Conservation (phyloP, 2,113 vertebrate species). For the Hiodon alosoides region DNA sequence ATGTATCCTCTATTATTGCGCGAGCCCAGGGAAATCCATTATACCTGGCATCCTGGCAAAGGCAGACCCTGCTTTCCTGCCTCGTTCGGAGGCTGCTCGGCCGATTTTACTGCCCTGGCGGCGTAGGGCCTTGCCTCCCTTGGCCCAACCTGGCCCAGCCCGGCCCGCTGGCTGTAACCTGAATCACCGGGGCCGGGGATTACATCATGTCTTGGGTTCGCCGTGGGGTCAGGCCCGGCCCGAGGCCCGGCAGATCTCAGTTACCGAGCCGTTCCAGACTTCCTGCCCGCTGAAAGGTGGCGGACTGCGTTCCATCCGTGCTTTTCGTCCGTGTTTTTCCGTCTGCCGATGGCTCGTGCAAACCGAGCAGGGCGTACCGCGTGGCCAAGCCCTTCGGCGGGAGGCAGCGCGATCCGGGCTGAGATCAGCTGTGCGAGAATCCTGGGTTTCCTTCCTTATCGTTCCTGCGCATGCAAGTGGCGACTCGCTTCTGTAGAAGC, state of each 20-base stretch:
- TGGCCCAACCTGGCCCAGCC: not conserved
- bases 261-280: conserved; percentile 4
- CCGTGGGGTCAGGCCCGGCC: conserved; percentile 3
- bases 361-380: too few relatives aligned
- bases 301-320: not conserved
- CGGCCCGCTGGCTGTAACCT: not conserved
- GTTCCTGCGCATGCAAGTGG: not conserved
- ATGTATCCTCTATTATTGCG: conserved; percentile 5
- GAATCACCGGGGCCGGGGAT: not conserved
- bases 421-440: too few relatives aligned
- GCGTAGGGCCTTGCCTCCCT: not conserved
- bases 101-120: not conserved
- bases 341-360: too few relatives aligned
- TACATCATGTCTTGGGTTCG: conserved; percentile 9
- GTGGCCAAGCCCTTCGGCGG: not conserved
- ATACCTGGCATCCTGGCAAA: conserved; percentile 13
- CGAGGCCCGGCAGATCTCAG: not conserved
- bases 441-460: not conserved
- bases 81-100: not conserved
- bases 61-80: not conserved
- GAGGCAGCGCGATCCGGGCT: not conserved
- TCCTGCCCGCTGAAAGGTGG: conserved; percentile 7
- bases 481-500: conserved; percentile 9
- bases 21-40: conserved; percentile 6
- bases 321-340: too few relatives aligned